phyloP scores from a whole-genome alignment of 2,888 invertebrate genomes.

The Sinopyrophorus schimmeli region DNA sequence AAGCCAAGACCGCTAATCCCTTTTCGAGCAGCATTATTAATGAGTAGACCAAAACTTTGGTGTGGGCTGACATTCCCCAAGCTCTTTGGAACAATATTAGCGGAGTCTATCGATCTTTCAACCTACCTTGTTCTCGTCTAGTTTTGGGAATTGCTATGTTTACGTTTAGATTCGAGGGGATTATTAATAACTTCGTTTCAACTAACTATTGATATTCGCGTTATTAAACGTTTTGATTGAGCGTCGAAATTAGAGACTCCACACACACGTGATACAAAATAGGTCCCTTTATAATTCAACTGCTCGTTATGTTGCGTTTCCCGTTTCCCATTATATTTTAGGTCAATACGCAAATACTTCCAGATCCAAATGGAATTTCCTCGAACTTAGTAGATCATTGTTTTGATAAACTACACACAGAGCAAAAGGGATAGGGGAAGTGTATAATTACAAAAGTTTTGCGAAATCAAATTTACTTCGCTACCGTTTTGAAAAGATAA shows the following conservation, averaged over 20 bases:
- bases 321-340: too few relatives aligned
- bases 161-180: constrained; percentile 21
- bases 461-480: too few relatives aligned
- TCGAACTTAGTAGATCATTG: too few relatives aligned
- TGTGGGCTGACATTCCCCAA: constrained; percentile 41
- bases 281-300: too few relatives aligned
- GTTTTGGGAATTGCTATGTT: constrained; percentile 32
- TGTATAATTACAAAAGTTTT: too few relatives aligned
- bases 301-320: too few relatives aligned
- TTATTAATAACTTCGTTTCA: constrained; percentile 16
- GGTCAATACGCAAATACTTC: too few relatives aligned
- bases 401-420: too few relatives aligned
- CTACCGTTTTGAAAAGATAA: too few relatives aligned
- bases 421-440: too few relatives aligned
- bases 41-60: constrained; percentile 44
- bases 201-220: constrained; percentile 2
- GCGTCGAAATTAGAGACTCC: background rate
- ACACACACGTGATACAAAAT: too few relatives aligned
- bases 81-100: constrained; percentile 43
- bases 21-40: constrained; percentile 47
- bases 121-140: constrained; percentile 31
- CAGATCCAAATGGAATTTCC: too few relatives aligned
- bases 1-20: constrained; percentile 45
- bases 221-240: constrained; percentile 1
- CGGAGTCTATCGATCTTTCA: constrained; percentile 41